Base-by-base conservation (phyloP, 1,140 invertebrate genomes). In the Achroia grisella region DNA sequence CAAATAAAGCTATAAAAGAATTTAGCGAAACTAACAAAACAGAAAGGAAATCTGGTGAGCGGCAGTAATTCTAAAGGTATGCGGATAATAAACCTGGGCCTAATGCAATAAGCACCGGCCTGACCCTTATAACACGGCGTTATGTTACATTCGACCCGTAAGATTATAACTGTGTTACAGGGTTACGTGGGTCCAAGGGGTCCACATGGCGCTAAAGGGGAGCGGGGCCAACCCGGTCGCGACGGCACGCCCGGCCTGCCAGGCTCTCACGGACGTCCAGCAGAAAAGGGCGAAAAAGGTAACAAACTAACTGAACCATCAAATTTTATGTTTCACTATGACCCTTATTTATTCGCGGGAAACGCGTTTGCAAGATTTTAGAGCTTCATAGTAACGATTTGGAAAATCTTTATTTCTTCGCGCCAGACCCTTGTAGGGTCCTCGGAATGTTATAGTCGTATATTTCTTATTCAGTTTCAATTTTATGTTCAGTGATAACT, bases 221-320 rank as follows among this genome's bases (percentile, higher is more conserved):
- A 84, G 35, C 51, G 77, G 12, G 80, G 80, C 4, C 64, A 48
- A 23, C 14, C 77, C 5, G 78, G 80, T 1, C 71, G 71, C 44
- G 80, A 84, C 44, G 80, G 80, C 6, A 44, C 60, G 15, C 72
- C 80, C 44, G 80, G 80, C 8, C 48, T 80, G 9, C 80, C 86
- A 4, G 87, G 87, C 52, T 62, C 83, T 5, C 73, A 86, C 53
- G 87, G 87, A 28, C 86, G 78, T 28, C 80, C 87, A 41, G 86
- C 87, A 0, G 81, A 87, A 62, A 87, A 88, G 59, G 87, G 87
- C 12, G 87, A 88, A 62, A 88, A 87, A 78, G 87, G 87, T 74
- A 85, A 80, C 58, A 66, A 78, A 71, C 62, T 68, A 72, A 74
- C 65, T 74, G 53, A 65, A 68, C 75, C 77, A 79, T 81, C 67